phyloP scores from a whole-genome alignment of 1,140 invertebrate genomes.

The Lasaia peninsularis region DNA sequence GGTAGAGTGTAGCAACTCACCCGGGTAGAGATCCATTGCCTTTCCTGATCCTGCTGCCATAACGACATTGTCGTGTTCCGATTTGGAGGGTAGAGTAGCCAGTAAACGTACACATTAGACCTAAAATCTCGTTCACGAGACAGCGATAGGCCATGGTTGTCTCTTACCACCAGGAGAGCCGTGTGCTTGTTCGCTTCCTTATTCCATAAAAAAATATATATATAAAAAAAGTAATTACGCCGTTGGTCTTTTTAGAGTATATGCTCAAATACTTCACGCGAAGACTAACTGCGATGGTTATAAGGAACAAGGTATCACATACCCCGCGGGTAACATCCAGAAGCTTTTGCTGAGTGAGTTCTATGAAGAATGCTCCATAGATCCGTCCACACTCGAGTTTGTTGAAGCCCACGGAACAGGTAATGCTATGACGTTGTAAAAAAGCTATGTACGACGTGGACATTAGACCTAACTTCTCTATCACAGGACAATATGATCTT shows the following conservation, averaged over 20 bases:
- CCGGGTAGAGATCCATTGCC: too few species aligned
- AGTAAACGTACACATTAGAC: too few species aligned
- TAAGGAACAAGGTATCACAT: slow-evolving; percentile 94
- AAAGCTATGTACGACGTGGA: neutral
- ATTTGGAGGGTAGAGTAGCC: too few species aligned
- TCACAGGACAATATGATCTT: neutral
- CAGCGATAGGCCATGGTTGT: too few species aligned
- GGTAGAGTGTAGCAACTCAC: too few species aligned
- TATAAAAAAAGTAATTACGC: too few species aligned
- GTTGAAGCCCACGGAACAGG: slow-evolving; percentile 96
- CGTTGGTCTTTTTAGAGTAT: slow-evolving; percentile 51
- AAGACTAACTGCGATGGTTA: slow-evolving; percentile 92
- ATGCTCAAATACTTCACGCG: slow-evolving; percentile 73
- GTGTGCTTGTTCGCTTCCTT: too few species aligned
- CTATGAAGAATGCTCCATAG: slow-evolving; percentile 89
- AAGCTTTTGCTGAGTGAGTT: slow-evolving; percentile 88
- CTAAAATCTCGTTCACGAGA: too few species aligned
- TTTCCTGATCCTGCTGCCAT: too few species aligned
- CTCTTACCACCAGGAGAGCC: too few species aligned
- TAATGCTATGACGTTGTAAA: slow-evolving; percentile 22
- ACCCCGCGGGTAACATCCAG: slow-evolving; percentile 91
- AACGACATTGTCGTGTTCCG: too few species aligned
- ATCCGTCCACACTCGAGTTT: slow-evolving; percentile 85
- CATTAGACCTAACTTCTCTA: neutral
- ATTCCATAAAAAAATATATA: too few species aligned